A percentile compares a stretch with the other conserved stretches of the same genome.
Conservation (phyloP, 2,797 vertebrate genomes). For the Ispidina picta region DNA sequence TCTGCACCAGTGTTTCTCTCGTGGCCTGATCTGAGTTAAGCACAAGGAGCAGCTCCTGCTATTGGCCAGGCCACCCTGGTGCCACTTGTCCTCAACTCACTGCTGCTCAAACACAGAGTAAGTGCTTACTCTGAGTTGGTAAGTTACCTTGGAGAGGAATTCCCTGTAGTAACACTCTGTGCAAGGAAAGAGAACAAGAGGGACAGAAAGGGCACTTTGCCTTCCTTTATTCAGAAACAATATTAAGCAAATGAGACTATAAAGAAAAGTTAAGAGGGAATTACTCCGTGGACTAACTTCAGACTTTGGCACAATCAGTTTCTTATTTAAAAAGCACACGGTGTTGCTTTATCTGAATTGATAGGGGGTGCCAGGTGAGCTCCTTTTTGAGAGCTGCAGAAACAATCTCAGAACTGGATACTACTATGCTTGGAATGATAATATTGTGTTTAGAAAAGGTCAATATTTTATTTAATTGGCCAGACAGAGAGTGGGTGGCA, state of each 20-base stretch:
- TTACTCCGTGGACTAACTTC: background rate
- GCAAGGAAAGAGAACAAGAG: background rate
- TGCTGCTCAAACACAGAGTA: background rate
- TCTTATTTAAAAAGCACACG: slow-evolving; percentile 4
- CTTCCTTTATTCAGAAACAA: background rate
- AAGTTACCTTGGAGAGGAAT: background rate
- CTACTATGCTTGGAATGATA: slow-evolving; percentile 59
- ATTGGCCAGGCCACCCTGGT: background rate
- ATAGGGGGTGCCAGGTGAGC: slow-evolving; percentile 41
- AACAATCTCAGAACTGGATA: slow-evolving; percentile 29
- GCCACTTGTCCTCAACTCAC: background rate
- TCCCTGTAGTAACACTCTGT: background rate
- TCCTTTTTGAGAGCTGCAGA: slow-evolving; percentile 41
- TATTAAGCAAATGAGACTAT: background rate
- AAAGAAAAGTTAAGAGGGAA: background rate
- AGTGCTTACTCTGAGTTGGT: background rate
- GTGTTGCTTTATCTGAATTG: slow-evolving; percentile 26
- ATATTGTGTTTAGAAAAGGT: slow-evolving; percentile 70
- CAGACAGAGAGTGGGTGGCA: slow-evolving; percentile 68
- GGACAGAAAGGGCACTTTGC: background rate
- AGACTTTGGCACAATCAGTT: slow-evolving; percentile 3
- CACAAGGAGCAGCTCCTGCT: background rate
- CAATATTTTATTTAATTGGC: slow-evolving; percentile 68
- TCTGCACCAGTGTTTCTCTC: background rate
- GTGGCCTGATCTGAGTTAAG: background rate